Conservation (phyloP, 2,113 vertebrate genomes). For the Sciurus niger region DNA sequence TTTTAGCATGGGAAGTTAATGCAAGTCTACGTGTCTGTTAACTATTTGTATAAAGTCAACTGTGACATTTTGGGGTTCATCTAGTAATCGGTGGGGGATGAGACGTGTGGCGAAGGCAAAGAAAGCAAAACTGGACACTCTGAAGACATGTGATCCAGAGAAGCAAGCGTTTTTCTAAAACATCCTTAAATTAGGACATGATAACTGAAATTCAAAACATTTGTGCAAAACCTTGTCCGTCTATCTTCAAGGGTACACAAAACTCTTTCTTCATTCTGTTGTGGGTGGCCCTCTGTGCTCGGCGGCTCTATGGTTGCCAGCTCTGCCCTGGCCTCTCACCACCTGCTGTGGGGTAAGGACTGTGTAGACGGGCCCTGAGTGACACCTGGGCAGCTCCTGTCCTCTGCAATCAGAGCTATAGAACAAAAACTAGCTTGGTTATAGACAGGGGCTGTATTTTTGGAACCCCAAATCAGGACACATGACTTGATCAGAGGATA, state of each 20-base stretch:
- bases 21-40: not conserved
- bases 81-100: no score
- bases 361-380: rapidly evolving
- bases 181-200: not conserved
- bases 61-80: not conserved
- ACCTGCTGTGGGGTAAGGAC: not conserved
- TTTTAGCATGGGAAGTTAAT: not conserved
- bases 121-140: not conserved
- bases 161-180: not conserved
- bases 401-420: not conserved
- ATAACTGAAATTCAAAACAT: not conserved
- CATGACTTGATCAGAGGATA: not conserved
- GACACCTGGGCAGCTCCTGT: no score
- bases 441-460: not conserved
- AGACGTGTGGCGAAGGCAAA: not conserved
- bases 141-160: not conserved
- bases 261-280: no score
- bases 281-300: rapidly evolving
- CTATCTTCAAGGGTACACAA: not conserved
- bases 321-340: not conserved
- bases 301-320: no score
- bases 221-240: not conserved
- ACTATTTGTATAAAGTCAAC: not conserved
- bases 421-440: not conserved
- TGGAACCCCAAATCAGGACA: not conserved